Evolutionary conservation across 2,888 invertebrate genomes (phyloP).

Genomic region (Labia minor): DNA sequence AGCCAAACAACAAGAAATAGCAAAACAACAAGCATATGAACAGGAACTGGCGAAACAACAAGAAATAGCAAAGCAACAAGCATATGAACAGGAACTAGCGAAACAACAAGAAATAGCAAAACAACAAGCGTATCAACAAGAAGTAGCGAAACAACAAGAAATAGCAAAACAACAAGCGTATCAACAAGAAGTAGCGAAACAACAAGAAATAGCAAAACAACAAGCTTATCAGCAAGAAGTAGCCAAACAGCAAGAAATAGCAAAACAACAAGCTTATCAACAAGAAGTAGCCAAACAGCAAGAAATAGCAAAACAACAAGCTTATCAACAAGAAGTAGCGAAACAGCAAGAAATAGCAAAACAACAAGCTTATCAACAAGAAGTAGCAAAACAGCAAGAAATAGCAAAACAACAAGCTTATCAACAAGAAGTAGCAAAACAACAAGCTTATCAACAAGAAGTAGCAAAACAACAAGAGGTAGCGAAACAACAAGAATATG

Average conservation of each 20-base stretch:
- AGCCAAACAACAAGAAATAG: no score
- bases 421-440: not conserved
- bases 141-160: not conserved
- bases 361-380: not conserved
- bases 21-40: no score
- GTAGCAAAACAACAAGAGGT: not conserved
- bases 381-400: not conserved
- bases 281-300: not conserved
- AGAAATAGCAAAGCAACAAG: no score
- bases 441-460: not conserved
- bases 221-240: no score
- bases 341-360: not conserved
- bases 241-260: no score
- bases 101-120: no score
- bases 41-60: no score
- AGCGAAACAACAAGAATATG: not conserved
- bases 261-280: no score
- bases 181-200: not conserved
- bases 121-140: not conserved
- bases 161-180: no score
- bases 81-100: no score
- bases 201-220: no score
- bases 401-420: not conserved
- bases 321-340: not conserved
- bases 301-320: not conserved